Percentiles rank a stretch among this genome's conserved stretches.
These are phyloP conservation scores for Ferdinandea cuprea DNA, from an alignment of 2,888 invertebrate species.

Conservation along the genomic window DNA sequence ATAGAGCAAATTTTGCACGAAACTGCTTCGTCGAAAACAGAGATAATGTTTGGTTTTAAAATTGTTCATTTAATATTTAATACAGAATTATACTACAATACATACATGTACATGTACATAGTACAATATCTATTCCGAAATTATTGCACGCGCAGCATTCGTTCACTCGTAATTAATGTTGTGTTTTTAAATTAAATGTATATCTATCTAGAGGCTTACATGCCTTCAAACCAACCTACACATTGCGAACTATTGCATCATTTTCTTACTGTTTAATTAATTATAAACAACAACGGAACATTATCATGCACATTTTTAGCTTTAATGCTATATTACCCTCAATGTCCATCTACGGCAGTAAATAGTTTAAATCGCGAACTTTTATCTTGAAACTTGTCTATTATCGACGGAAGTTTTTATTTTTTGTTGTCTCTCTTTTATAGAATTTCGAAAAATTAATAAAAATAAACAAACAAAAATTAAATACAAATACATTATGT, in stretches of 20 bases:
- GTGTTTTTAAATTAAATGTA: background rate
- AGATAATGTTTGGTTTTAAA: no score
- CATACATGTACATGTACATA: background rate
- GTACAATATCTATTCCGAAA: background rate
- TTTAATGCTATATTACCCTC: no score
- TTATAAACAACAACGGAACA: no score
- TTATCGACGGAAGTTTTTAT: constrained; percentile 7
- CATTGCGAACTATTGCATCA: constrained; percentile 1
- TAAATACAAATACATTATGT: background rate
- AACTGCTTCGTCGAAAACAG: background rate
- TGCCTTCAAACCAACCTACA: background rate
- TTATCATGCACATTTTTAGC: no score
- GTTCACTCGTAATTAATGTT: background rate
- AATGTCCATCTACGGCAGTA: no score
- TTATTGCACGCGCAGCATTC: background rate
- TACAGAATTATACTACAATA: no score
- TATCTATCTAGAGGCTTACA: background rate
- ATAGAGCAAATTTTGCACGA: background rate
- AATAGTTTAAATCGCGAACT: no score
- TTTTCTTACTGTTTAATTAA: no score
- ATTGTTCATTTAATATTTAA: no score
- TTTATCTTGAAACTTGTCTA: no score
- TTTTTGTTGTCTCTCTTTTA: background rate
- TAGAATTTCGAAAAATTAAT: background rate
- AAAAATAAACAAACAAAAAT: constrained; percentile 6